phyloP scores from a whole-genome alignment of 2,113 vertebrate species.

The Sapayoa aenigma region DNA sequence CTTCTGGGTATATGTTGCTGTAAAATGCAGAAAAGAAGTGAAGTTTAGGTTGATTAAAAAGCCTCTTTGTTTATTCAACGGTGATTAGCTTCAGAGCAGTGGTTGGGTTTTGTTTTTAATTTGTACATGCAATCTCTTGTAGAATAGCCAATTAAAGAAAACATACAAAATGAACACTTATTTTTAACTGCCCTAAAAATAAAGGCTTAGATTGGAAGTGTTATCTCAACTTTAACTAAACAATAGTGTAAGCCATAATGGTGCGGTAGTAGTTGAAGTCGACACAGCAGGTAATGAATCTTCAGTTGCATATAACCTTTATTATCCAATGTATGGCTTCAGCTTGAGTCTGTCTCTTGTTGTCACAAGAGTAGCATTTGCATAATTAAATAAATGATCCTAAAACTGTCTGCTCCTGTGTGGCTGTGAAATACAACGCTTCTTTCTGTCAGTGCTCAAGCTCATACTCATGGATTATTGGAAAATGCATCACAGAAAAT shows the following conservation, averaged over 20 bases:
- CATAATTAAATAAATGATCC: slow-evolving; percentile 75
- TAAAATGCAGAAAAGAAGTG: slow-evolving; percentile 37
- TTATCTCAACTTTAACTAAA: slow-evolving; percentile 41
- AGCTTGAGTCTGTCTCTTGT: slow-evolving; percentile 58
- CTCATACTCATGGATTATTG: slow-evolving; percentile 44
- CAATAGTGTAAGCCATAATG: not conserved
- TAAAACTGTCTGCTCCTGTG: slow-evolving; percentile 61
- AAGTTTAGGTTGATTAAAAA: slow-evolving; percentile 51
- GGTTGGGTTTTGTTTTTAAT: slow-evolving; percentile 17
- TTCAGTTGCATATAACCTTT: slow-evolving; percentile 47
- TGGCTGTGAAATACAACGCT: slow-evolving; percentile 64
- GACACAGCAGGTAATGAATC: slow-evolving; percentile 60
- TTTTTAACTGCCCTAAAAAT: slow-evolving; percentile 35
- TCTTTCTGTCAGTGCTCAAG: slow-evolving; percentile 55
- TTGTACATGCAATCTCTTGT: not conserved
- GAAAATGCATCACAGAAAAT: slow-evolving; percentile 36
- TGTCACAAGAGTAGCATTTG: slow-evolving; percentile 70
- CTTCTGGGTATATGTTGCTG: not conserved
- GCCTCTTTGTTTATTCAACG: slow-evolving; percentile 27
- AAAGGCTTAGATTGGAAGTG: slow-evolving; percentile 10
- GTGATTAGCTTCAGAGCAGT: slow-evolving; percentile 32
- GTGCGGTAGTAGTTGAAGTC: slow-evolving; percentile 9
- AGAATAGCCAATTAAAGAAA: slow-evolving; percentile 41
- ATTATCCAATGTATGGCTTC: slow-evolving; percentile 56
- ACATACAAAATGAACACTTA: not conserved